Conservation (phyloP, 1,140 invertebrate species). For the Steinernema feltiae region DNA sequence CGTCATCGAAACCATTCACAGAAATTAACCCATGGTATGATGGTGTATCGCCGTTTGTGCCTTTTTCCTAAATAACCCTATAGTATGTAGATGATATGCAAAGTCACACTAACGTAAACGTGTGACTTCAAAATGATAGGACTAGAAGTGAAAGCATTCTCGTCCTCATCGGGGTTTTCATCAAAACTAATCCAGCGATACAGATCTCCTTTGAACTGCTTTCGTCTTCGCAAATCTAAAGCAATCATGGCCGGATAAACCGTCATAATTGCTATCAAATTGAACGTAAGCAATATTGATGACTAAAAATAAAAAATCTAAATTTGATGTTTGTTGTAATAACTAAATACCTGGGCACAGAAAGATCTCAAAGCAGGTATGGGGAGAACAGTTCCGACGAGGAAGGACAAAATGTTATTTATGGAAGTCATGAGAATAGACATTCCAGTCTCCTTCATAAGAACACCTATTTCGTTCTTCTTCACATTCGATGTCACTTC, state of each 20-base stretch:
- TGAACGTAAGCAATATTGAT: constrained; percentile 79
- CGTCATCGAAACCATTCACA: constrained; percentile 6
- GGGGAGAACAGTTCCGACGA: constrained; percentile 82
- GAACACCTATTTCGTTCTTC: constrained; percentile 57
- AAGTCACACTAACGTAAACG: not conserved
- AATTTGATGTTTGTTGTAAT: not conserved
- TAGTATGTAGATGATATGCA: not conserved
- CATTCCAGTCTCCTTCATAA: constrained; percentile 58
- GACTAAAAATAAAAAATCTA: constrained; percentile 64
- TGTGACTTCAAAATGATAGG: not conserved
- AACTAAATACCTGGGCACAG: constrained; percentile 69
- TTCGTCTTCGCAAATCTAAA: constrained; percentile 73
- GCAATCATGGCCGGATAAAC: constrained; percentile 89
- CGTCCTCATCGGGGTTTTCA: not conserved
- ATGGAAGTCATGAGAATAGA: constrained; percentile 70
- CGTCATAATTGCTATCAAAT: constrained; percentile 75
- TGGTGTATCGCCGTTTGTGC: not conserved
- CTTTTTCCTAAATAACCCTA: not conserved
- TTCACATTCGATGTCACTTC: constrained; percentile 62
- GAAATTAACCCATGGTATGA: not conserved
- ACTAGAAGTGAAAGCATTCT: not conserved
- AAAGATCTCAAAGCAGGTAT: constrained; percentile 87
- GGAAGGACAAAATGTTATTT: constrained; percentile 70
- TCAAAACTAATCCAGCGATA: not conserved
- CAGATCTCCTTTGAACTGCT: constrained; percentile 41